Evolutionary conservation across 2,113 vertebrate species (phyloP), one percentile per base, ranked within the genome.

Genomic region (Tychaedon coryphoeus): DNA sequence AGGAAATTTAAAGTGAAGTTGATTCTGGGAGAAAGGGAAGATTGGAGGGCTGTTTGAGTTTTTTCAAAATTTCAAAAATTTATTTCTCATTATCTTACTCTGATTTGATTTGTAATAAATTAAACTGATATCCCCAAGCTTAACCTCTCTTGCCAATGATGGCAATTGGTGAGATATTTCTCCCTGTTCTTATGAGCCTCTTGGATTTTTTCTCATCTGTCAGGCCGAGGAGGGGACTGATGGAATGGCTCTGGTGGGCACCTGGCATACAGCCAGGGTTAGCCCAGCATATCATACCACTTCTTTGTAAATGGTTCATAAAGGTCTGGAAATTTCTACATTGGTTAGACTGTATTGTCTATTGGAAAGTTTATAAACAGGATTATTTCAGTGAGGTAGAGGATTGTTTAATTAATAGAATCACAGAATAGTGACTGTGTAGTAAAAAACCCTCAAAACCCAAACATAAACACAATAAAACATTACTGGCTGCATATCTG

Each of bases 21-120:
- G 20, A 54, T 48, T 19, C 38, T 34, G 16, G 16, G 16, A 72
- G 12, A 38, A 70, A 71, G 8, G 18, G 5, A 74, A 7, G 6
- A 6, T 4, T 36, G 18, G 11, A 64, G 18, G 15, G 5, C 76
- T 34, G 22, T 22, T 47, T 60, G 28, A 0, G 0, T 5, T 53
- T 53, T 47, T 70, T 34, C 1, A 28, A 33, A 25, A 64, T 40
- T 70, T 70, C 9, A 45, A 43, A 45, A 45, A 45, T 65, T n/a
- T 81, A 22, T 57, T 92, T 77, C 9, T 61, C 19, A 16, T 77
- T 77, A 19, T 28, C 19, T 20, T 65, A 24, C 13, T 72, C 40
- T 77, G 22, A 33, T 54, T 66, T 60, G 15, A 54, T 48, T 54
- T 0, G 0, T 42, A 48, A 36, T 60, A 65, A 71, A 36, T 82